Evolutionary conservation across 2,888 invertebrate species (phyloP).

Genomic region (Cryptophagus acutangulus): DNA sequence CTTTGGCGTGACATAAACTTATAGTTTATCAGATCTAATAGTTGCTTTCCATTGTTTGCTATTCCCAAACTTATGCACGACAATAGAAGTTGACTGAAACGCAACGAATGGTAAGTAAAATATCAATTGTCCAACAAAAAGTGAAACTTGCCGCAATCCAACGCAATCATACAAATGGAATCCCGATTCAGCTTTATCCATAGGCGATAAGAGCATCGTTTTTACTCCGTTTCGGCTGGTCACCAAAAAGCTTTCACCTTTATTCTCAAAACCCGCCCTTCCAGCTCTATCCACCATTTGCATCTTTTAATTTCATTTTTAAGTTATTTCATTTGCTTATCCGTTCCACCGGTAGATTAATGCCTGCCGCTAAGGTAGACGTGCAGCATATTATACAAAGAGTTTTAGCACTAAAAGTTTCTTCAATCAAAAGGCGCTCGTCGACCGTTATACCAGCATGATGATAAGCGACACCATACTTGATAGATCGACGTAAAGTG

Average conservation of each 20-base stretch:
- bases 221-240: conserved; percentile 56
- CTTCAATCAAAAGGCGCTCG: conserved; percentile 80
- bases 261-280: conserved; percentile 76
- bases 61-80: conserved; percentile 64
- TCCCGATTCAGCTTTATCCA: conserved; percentile 63
- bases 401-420: conserved; percentile 75
- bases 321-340: no score
- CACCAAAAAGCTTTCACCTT: conserved; percentile 86
- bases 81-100: conserved; percentile 57
- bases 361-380: conserved; percentile 95
- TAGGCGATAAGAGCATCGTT: conserved; percentile 57
- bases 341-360: conserved; percentile 89
- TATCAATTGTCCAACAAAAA: no score
- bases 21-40: no score
- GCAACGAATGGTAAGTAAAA: no score
- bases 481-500: conserved; percentile 62
- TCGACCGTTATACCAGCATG: conserved; percentile 84
- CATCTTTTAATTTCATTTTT: no score
- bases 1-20: no score
- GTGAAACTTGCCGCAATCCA: conserved; percentile 52
- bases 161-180: conserved; percentile 52
- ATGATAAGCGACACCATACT: conserved; percentile 87
- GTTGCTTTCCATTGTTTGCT: conserved; percentile 56
- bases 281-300: conserved; percentile 97
- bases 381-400: conserved; percentile 89